Evolutionary conservation across 2,888 invertebrate genomes (phyloP).

Genomic region (Brachycybe producta): DNA sequence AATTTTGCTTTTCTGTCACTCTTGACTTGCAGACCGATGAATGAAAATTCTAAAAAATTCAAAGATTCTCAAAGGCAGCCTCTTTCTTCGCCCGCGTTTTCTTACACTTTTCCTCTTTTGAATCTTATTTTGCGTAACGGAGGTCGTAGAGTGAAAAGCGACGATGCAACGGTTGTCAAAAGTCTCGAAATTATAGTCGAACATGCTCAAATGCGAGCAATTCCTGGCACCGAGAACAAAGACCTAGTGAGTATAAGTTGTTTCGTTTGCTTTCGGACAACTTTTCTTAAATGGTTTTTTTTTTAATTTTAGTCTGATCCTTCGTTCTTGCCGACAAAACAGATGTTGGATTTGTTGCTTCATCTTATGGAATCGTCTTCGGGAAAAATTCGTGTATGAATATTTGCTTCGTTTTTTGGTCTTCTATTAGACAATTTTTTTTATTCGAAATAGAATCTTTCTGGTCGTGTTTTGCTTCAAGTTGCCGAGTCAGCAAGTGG

Average conservation of each 20-base stretch:
- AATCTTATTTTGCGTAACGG: conserved; percentile 29
- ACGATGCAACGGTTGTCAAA: conserved; percentile 27
- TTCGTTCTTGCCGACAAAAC: conserved; percentile 60
- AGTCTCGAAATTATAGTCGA: conserved; percentile 34
- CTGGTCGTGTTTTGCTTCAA: conserved; percentile 64
- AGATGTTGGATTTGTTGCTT: conserved; percentile 66
- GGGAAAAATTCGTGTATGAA: background rate
- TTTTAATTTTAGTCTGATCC: conserved; percentile 47
- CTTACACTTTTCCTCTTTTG: conserved; percentile 67
- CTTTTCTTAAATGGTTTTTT: background rate
- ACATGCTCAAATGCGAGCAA: conserved; percentile 53
- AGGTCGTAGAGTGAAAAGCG: conserved; percentile 14
- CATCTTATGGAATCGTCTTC: conserved; percentile 48
- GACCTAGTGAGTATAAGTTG: background rate
- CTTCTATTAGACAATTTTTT: background rate
- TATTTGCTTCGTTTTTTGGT: background rate
- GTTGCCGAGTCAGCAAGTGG: conserved; percentile 63
- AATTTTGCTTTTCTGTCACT: too few species aligned
- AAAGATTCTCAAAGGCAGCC: too few species aligned
- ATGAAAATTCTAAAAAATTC: too few species aligned
- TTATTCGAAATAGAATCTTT: conserved; percentile 46
- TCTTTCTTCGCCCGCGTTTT: conserved; percentile 66
- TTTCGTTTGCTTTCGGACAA: background rate
- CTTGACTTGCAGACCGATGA: too few species aligned
- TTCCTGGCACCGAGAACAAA: conserved; percentile 39